Base-by-base conservation (phyloP, 2,888 invertebrate genomes). In the Eurytoma californica region DNA sequence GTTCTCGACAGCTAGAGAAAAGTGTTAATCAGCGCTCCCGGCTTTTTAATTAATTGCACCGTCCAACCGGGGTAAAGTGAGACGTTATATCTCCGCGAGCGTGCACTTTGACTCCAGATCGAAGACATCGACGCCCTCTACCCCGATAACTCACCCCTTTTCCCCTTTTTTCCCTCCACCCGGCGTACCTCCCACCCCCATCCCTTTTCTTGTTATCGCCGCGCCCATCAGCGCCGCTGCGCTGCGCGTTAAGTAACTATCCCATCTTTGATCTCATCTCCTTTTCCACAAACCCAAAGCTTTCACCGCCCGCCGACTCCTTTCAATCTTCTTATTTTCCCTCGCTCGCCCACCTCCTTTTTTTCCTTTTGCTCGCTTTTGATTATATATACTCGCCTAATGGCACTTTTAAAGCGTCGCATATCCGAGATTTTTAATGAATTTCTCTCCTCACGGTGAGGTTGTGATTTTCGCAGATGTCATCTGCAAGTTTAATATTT, bases 31-130 rank as follows among this genome's bases (percentile, higher is more conserved):
- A 74, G 70, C 51, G 55, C 60, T 24, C 55, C 68, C 20, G n/a
- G 47, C 66, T 70, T 72, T 67, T 69, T 79, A 79, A 74, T 79
- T 79, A 79, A 73, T 79, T 74, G 74, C 66, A 66, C 13, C 69
- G 53, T 51, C 70, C 67, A 18, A 20, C 47, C 3, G 16, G 53
- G 30, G 24, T 61, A 61, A 72, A 78, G 77, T 68, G 72, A 72
- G 70, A 79, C 57, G 58, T 74, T 79, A 79, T 75, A 73, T 39
- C 18, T 0, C n/a, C 58, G 24, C 13, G 55, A 57, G 47, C n/a
- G 61, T 49, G 61, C 70, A 75, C 63, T 76, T 67, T 72, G 66
- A 51, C 70, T 70, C 24, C 28, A 47, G 70, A 74, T 79, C 79
- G 70, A 58, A 72, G 77, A 67, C 72, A 72, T 72, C 61, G 58